Evolutionary conservation across 2,888 invertebrate genomes (phyloP), one percentile per base, ranked within the genome.

Genomic region (Mamestra brassicae): DNA sequence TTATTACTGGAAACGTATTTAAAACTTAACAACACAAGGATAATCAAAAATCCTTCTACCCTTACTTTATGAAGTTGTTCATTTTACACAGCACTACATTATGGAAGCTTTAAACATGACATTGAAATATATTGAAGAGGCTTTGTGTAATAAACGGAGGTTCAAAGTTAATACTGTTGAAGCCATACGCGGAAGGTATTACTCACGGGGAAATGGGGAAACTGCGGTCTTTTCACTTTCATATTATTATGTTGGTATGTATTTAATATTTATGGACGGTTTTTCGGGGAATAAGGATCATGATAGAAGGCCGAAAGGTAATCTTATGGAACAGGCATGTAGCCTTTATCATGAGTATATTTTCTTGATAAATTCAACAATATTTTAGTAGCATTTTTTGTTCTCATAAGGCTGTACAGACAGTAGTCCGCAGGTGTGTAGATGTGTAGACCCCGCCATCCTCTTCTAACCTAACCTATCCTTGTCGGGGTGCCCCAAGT

Each of bases 101-200:
- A 62, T 7, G 50, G 17, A 26, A 34, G 13, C n/a, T 70, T 76
- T 55, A 36, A 8, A 36, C 69, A 17, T 45, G 62, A 55, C n/a
- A 26, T 50, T 62, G 55, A 7, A 54, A 62, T 62, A 26, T 52
- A 78, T 50, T 50, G 17, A 13, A 36, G 50, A 68, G 47, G 17
- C 64, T 75, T 54, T 60, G 34, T 76, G 54, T 47, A 34, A 76
- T 76, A 66, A 65, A 60, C 45, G 45, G 5, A 47, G 47, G 34
- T 66, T 61, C 47, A 47, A 47, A 65, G 15, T 47, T 47, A 66
- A 76, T 76, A 66, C 45, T 26, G 38, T 17, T 50, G 61, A 68
- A 76, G 75, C 5, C 36, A 58, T 45, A 26, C 4, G n/a, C 71
- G 66, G 36, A 58, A 10, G n/a, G 52, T 1, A 34, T 63, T 64